A percentile compares a stretch with the other conserved stretches of the same genome.
These are phyloP conservation scores for Mamestra brassicae DNA, from an alignment of 2,888 invertebrate genomes.

Conservation along the genomic window DNA sequence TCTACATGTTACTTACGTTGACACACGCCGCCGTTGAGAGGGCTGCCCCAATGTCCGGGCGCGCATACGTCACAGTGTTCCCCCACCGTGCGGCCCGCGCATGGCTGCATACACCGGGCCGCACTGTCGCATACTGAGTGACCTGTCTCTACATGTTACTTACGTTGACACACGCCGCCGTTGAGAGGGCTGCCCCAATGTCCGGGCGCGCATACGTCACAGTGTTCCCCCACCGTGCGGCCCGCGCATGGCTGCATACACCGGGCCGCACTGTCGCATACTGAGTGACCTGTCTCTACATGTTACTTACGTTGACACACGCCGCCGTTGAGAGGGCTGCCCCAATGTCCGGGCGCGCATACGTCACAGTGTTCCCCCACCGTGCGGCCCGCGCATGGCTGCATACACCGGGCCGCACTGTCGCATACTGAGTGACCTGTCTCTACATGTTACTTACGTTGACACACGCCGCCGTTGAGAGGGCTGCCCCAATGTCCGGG, in stretches of 20 bases:
- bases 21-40: constrained; percentile 98
- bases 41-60: constrained; percentile 98
- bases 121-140: constrained; percentile 92
- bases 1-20: too few relatives aligned
- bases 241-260: constrained; percentile 96
- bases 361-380: constrained; percentile 96
- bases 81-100: constrained; percentile 96
- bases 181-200: constrained; percentile 99
- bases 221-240: constrained; percentile 96
- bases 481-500: constrained; percentile 98
- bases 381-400: constrained; percentile 96
- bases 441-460: too few relatives aligned
- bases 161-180: constrained; percentile 98
- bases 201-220: constrained; percentile 96
- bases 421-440: constrained; percentile 95
- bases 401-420: constrained; percentile 91
- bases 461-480: constrained; percentile 98
- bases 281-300: constrained; percentile 98
- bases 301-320: too few relatives aligned
- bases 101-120: constrained; percentile 94
- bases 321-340: constrained; percentile 98
- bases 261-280: constrained; percentile 80
- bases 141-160: too few relatives aligned
- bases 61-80: constrained; percentile 97
- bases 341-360: constrained; percentile 98